phyloP scores from a whole-genome alignment of 2,113 vertebrate species.

The Amazona vittata region DNA sequence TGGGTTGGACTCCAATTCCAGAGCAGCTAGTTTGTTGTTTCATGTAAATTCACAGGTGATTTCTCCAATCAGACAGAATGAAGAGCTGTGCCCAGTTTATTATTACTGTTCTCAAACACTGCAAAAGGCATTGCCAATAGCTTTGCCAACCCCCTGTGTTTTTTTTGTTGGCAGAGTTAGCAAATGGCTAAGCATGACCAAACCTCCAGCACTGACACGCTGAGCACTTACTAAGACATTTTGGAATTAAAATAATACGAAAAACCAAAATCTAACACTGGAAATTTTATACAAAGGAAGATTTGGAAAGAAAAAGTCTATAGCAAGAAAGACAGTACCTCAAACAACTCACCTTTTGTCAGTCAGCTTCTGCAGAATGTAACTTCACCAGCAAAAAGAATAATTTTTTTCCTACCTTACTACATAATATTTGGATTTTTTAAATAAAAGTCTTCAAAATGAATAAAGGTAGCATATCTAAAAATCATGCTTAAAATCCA shows the following conservation, averaged over 20 bases:
- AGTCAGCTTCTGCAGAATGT: not conserved
- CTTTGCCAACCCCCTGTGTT: not conserved
- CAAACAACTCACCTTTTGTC: not conserved
- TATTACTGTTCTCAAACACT: not conserved
- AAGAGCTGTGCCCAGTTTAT: slow-evolving; percentile 6
- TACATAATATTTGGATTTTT: not conserved
- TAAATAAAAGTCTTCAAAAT: not conserved
- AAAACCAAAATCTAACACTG: accelerated
- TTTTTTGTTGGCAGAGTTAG: not conserved
- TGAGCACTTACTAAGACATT: not conserved
- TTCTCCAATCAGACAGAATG: not conserved
- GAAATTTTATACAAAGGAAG: not conserved
- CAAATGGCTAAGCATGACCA: not conserved
- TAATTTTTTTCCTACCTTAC: not conserved
- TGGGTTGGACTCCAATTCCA: not conserved
- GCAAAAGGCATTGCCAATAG: not conserved
- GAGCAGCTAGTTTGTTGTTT: slow-evolving; percentile 1
- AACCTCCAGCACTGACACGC: not conserved
- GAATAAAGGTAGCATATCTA: not conserved
- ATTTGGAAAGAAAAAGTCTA: not conserved
- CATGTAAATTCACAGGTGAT: not conserved
- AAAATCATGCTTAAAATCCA: not conserved
- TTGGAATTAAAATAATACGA: not conserved
- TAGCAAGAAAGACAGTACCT: not conserved
- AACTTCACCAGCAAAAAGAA: not conserved